A percentile compares a stretch with the other conserved stretches of the same genome.
phyloP scores from a whole-genome alignment of 1,140 invertebrate genomes.

The Acyrthosiphon pisum region DNA sequence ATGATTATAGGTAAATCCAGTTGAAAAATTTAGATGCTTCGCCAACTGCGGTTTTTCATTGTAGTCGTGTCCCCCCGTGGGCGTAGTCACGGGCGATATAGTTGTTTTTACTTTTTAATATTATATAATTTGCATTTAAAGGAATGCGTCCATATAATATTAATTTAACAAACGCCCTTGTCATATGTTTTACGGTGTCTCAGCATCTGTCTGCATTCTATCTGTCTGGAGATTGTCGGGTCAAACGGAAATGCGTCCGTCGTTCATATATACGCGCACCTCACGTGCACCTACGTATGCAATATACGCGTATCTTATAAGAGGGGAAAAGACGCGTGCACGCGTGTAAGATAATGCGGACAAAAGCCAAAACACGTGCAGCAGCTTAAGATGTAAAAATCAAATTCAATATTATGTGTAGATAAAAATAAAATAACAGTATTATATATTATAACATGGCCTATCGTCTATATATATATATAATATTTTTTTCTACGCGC shows the following conservation, averaged over 20 bases:
- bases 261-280: too few relatives aligned
- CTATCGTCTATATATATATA: background rate
- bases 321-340: background rate
- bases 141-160: background rate
- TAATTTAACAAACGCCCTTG: background rate
- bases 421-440: background rate
- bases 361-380: background rate
- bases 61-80: background rate
- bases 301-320: background rate
- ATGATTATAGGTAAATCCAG: too few relatives aligned
- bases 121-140: background rate
- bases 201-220: background rate
- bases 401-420: background rate
- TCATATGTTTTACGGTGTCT: background rate
- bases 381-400: background rate
- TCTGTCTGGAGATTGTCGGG: background rate
- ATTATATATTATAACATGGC: background rate
- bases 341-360: background rate
- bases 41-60: background rate
- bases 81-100: too few relatives aligned
- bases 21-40: too few relatives aligned
- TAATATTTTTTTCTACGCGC: background rate
- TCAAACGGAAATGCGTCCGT: too few relatives aligned
- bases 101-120: background rate
- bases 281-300: too few relatives aligned